These are phyloP conservation scores for Forficula auricularia DNA, from an alignment of 1,140 invertebrate species.

Conservation along the genomic window DNA sequence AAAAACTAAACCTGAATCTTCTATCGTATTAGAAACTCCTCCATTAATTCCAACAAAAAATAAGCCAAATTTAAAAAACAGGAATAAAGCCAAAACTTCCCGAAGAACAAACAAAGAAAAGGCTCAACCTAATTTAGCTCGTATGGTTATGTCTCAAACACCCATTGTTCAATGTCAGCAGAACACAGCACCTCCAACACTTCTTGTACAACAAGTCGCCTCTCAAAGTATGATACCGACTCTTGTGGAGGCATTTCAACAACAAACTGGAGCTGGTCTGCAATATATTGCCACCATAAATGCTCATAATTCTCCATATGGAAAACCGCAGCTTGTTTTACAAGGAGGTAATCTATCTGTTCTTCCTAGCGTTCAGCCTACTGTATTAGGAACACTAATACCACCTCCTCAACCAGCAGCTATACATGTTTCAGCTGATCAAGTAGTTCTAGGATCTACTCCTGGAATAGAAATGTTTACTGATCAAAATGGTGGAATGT, in stretches of 20 bases:
- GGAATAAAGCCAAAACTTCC: background rate
- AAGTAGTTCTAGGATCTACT: slow-evolving; percentile 42
- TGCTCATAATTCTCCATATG: slow-evolving; percentile 31
- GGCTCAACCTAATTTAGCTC: background rate
- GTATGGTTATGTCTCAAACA: background rate
- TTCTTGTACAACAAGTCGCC: slow-evolving; percentile 46
- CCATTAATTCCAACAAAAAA: no score
- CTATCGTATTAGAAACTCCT: no score
- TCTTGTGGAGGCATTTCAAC: slow-evolving; percentile 46
- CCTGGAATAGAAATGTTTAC: slow-evolving; percentile 50
- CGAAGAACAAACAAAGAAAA: background rate
- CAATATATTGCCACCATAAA: slow-evolving; percentile 50
- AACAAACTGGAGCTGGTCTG: slow-evolving; percentile 44
- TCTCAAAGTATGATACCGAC: slow-evolving; percentile 44
- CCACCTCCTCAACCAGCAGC: slow-evolving; percentile 33
- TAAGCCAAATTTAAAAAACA: no score
- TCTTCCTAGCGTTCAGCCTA: slow-evolving; percentile 31
- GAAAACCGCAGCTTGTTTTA: slow-evolving; percentile 34
- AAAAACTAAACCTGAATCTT: no score
- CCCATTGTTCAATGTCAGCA: background rate
- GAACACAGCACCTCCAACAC: slow-evolving; percentile 28
- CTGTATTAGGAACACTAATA: slow-evolving; percentile 43
- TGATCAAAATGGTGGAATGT: slow-evolving; percentile 43
- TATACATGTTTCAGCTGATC: slow-evolving; percentile 32
- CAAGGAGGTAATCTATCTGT: slow-evolving; percentile 36